Evolutionary conservation across 2,113 vertebrate species (phyloP), one percentile per base, ranked within the genome.

Genomic region (Eublepharis macularius): DNA sequence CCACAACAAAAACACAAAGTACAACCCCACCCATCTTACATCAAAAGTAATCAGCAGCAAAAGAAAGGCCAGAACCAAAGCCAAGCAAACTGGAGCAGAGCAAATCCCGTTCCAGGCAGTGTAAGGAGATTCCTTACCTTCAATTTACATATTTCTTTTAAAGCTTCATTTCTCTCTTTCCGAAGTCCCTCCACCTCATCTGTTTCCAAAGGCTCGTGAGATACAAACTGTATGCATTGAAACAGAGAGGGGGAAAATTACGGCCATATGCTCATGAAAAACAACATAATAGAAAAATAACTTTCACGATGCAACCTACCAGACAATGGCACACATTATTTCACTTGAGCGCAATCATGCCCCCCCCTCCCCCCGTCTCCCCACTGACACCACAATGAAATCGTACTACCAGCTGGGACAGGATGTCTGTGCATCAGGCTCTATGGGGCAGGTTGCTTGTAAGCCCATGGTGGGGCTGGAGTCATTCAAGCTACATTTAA

Each of bases 101-200:
- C 60, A 63, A 63, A 63, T 29, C 26, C 8, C 8, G 4, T 26
- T 9, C 6, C 60, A 63, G 26, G 57, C 21, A 24, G 57, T 60
- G 16, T 17, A 57, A 82, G 41, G 57, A 10, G 49, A 57, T 70
- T 29, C 10, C 34, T 93, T 94, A 99, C 98, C 98, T 98, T 98
- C 79, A 98, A 94, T 92, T 91, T 93, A 90, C 94, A 94, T 0
- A 98, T 96, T 94, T 98, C 96, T 92, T 94, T 96, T 87, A 98
- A 94, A 85, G 97, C 97, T 74, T 98, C 96, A 76, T 96, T 96
- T 93, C 97, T 97, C 85, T 98, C 97, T 90, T 91, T 96, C 91
- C 95, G 97, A 85, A 98, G 94, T 82, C 87, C 92, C 90, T 98
- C 97, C 93, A 97, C 88, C 65, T 97, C 97, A 83, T 97, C 95